Base-by-base conservation (phyloP, 2,888 invertebrate genomes). In the Baronia brevicornis region DNA sequence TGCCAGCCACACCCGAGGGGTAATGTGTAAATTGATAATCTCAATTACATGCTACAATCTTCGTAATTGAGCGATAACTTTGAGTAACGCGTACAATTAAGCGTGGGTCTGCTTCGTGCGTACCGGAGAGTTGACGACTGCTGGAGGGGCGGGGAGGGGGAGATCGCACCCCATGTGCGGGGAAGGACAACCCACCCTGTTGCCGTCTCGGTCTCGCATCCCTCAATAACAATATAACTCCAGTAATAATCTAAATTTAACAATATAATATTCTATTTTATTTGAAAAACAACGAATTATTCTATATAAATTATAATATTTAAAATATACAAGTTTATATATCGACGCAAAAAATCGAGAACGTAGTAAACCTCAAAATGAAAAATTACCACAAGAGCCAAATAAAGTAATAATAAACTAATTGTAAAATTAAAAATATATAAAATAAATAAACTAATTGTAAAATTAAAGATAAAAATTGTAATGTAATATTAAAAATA, bases 81-180 rank as follows among this genome's bases (percentile, higher is more conserved):
- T 41, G 34, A 34, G 35, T 44, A 55, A 52, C 51, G 48, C 46
- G 44, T 53, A 36, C 51, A 60, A 53, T 61, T 61, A 62, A 60
- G 48, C 45, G 57, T 50, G 50, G 59, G 69, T 73, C 79, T 79
- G 79, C 77, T 80, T 78, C 62, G 79, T 61, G 63, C 79, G 70
- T 79, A 78, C 74, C 77, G 77, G 73, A 72, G 79, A 78, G 80
- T 78, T 70, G 58, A 72, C 72, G 77, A 70, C 82, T 69, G 82
- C 82, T 82, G 78, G 39, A 32, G 44, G 43, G 60, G 50, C 59
- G 56, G 56, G 51, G 40, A 39, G 30, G 74, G 66, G 63, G n/a
- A n/a, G n/a, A n/a, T n/a, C n/a, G 73, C 66, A 56, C 66, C 77
- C 63, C 67, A 55, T 31, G 66, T 61, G 67, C 66, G 60, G 60